Base-by-base conservation (phyloP, 2,113 vertebrate genomes). In the Lota lota region DNA sequence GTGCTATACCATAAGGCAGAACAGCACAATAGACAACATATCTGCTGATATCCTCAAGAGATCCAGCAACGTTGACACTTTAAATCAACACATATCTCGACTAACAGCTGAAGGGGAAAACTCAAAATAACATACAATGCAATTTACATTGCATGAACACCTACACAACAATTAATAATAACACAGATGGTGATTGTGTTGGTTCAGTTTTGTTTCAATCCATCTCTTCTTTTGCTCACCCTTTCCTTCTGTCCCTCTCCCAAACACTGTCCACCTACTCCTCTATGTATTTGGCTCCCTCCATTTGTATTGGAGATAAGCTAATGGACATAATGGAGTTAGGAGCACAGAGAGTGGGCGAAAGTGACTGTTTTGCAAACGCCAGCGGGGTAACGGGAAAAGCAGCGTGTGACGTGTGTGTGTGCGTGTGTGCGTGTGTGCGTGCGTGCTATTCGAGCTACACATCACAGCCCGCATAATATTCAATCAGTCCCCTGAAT, bases 301-400 rank as follows among this genome's bases (percentile, higher is more conserved):
- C 63, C 8, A 3, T 63, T 17, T 12, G 17, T 66, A 40, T 56
- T 63, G 22, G 40, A 68, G 67, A 75, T 68, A 22, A 67, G 72
- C 69, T 73, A 83, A 79, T 83, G 77, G 77, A 56, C 64, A 17
- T 72, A 53, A 75, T 77, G 73, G 72, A 75, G 75, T 75, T 64
- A 14, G 60, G 67, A 67, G 51, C 78, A 5, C 20, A 62, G 71
- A 59, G 80, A 22, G 60, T 47, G 61, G 47, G 47, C 51, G 20
- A 65, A 65, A 53, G 56, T 21, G 60, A 19, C 50, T 58, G 66
- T 16, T 4, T 11, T 61, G 47, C 62, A 60, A 36, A 22, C 64
- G 61, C 22, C 19, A 70, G 57, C 54, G 19, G 36, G 22, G 28
- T 62, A 63, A 63, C 33, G 28, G 22, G 15, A 8, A 47, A 12